These are phyloP conservation scores for Caenorhabditis inopinata DNA, from an alignment of 1,140 invertebrate species.

Conservation along the genomic window DNA sequence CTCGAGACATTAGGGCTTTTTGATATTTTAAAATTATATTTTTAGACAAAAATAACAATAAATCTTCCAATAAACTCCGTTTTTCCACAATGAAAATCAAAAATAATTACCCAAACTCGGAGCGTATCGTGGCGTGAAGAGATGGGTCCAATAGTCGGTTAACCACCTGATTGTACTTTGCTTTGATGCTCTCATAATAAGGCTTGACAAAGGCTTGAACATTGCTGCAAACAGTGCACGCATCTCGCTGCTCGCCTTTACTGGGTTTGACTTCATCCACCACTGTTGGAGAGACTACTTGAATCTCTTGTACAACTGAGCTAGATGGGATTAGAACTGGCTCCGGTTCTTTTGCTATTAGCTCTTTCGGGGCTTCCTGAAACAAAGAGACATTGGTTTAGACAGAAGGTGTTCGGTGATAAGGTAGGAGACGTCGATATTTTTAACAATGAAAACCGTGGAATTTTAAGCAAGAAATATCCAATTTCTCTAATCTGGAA, in stretches of 20 bases:
- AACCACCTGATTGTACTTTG: neutral
- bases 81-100: too few relatives aligned
- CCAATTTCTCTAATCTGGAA: too few relatives aligned
- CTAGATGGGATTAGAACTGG: neutral
- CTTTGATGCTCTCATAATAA: neutral
- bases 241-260: neutral
- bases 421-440: too few relatives aligned
- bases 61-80: too few relatives aligned
- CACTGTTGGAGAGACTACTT: neutral
- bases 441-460: too few relatives aligned
- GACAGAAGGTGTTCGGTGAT: too few relatives aligned
- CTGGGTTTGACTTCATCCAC: neutral
- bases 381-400: neutral
- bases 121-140: neutral
- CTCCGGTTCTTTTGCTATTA: neutral
- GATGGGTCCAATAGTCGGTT: neutral
- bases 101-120: neutral
- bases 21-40: too few relatives aligned
- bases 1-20: too few relatives aligned
- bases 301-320: neutral
- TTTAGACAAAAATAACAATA: too few relatives aligned
- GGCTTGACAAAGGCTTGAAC: neutral
- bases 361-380: neutral
- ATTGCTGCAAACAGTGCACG: neutral
- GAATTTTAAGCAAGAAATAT: too few relatives aligned